A percentile compares a stretch with the other conserved stretches of the same genome.
Evolutionary conservation across 2,797 vertebrate species (phyloP).

Genomic region (Lagodon rhomboides): DNA sequence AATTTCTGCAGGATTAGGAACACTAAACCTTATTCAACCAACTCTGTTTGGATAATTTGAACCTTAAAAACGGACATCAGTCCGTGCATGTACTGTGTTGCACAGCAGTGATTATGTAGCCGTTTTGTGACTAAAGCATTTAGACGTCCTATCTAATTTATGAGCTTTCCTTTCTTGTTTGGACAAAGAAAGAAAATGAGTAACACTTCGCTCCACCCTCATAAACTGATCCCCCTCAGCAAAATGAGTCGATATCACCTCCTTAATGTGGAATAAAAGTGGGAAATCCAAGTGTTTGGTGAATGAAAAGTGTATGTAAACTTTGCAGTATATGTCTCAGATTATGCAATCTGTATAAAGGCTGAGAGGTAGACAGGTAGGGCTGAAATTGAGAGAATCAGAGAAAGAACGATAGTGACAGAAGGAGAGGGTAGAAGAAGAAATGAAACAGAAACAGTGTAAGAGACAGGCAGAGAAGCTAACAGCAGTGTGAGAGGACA

Average conservation of each 20-base stretch:
- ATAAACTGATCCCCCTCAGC: not conserved
- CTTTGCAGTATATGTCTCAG: not conserved
- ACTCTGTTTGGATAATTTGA: not conserved
- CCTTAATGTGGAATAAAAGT: not conserved
- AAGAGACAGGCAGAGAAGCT: conserved; percentile 3
- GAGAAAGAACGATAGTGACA: conserved; percentile 9
- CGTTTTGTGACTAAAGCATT: not conserved
- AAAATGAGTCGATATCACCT: not conserved
- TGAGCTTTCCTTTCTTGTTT: conserved; percentile 1
- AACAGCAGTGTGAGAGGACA: conserved; percentile 19
- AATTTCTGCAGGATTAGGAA: conserved; percentile 10
- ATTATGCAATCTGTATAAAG: not conserved
- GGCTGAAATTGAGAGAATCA: not conserved
- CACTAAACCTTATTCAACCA: not conserved
- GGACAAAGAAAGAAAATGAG: not conserved
- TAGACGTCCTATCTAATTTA: not conserved
- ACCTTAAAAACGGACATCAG: not conserved
- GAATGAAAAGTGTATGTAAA: not conserved
- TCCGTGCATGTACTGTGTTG: not conserved
- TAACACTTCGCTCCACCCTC: not conserved
- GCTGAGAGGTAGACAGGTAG: not conserved
- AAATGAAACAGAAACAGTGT: not conserved
- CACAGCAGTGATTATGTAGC: not conserved
- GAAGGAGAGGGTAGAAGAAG: not conserved
- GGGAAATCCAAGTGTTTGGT: not conserved